Conservation (phyloP, 2,888 invertebrate genomes). For the Eustalomyia histrio region DNA sequence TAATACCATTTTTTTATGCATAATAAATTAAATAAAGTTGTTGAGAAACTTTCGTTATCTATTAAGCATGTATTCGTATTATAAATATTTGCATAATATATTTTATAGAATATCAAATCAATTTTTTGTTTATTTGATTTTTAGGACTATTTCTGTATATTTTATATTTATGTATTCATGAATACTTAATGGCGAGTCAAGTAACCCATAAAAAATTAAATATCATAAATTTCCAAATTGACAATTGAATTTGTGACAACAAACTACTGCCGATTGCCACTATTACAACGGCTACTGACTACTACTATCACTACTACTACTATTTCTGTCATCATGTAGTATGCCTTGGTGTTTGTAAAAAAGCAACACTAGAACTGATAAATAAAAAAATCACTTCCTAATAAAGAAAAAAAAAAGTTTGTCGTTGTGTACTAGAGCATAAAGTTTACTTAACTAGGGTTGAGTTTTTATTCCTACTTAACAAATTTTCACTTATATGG, state of each 20-base stretch:
- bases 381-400: constrained; percentile 23
- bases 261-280: constrained; percentile 4
- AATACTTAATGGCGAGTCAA: constrained; percentile 54
- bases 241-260: constrained; percentile 54
- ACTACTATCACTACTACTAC: not conserved
- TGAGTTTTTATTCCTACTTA: not conserved
- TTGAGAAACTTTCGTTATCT: too few relatives aligned
- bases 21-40: too few relatives aligned
- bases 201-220: constrained; percentile 59
- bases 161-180: constrained; percentile 18
- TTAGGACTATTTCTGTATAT: constrained; percentile 2
- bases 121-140: constrained; percentile 46
- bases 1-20: not conserved
- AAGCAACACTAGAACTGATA: not conserved
- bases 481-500: constrained; percentile 14
- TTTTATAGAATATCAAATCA: constrained; percentile 63
- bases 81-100: constrained; percentile 52
- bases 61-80: not conserved
- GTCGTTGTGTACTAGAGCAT: constrained; percentile 1
- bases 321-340: not conserved
- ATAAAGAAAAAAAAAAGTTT: constrained; percentile 2
- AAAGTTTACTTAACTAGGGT: not conserved
- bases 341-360: not conserved
- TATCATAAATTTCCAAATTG: constrained; percentile 58
- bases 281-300: not conserved